Evolutionary conservation across 2,888 invertebrate species (phyloP).

Genomic region (Sepioteuthis lessoniana): DNA sequence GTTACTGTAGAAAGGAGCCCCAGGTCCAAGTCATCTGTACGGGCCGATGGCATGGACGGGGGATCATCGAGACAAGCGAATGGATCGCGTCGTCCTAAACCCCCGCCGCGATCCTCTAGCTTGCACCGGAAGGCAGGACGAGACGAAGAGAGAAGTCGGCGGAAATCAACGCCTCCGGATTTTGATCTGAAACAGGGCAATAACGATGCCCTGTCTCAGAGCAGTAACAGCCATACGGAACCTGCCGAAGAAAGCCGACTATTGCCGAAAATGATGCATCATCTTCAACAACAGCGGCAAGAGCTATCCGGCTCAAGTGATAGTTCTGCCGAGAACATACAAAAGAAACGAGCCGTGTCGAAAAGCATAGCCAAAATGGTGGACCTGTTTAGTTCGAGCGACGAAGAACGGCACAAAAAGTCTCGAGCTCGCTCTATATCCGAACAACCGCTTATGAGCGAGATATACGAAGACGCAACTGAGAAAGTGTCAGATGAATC

Average conservation of each 20-base stretch:
- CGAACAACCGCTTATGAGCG: slow-evolving; percentile 12
- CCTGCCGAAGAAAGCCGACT: not conserved
- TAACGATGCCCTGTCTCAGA: slow-evolving; percentile 51
- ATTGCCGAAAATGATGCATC: not conserved
- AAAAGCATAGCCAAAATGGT: slow-evolving; percentile 66
- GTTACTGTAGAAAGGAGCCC: slow-evolving; percentile 37
- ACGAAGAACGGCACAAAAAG: slow-evolving; percentile 59
- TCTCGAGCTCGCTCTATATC: slow-evolving; percentile 52
- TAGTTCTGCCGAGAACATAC: slow-evolving; percentile 54
- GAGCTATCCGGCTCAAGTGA: slow-evolving; percentile 57
- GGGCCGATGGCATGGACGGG: slow-evolving; percentile 35
- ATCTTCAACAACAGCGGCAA: slow-evolving; percentile 41
- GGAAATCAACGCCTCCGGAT: slow-evolving; percentile 63
- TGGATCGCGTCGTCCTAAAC: slow-evolving; percentile 44
- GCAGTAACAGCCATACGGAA: slow-evolving; percentile 36
- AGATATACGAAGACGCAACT: not conserved
- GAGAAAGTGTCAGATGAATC: slow-evolving; percentile 24
- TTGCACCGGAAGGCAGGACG: slow-evolving; percentile 50
- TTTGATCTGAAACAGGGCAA: slow-evolving; percentile 57
- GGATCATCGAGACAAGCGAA: slow-evolving; percentile 39
- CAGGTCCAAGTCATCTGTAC: slow-evolving; percentile 39
- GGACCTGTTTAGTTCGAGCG: slow-evolving; percentile 67
- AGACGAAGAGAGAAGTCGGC: slow-evolving; percentile 43
- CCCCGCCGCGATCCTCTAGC: slow-evolving; percentile 49
- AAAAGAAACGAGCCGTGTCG: slow-evolving; percentile 57